phyloP scores from a whole-genome alignment of 2,797 vertebrate genomes.

The Gadopsis marmoratus region DNA sequence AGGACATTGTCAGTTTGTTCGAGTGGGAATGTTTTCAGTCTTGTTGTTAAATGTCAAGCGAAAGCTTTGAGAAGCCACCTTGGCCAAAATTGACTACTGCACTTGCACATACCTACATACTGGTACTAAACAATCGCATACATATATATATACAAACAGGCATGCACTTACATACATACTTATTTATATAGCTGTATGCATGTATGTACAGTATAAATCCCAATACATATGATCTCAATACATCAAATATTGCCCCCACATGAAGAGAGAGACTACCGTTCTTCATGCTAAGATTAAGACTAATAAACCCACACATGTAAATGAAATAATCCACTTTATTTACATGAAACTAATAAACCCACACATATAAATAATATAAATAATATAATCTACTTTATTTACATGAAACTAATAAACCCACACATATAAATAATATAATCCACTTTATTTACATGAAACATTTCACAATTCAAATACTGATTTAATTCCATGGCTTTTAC shows the following conservation, averaged over 20 bases:
- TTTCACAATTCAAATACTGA: not conserved
- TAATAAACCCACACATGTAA: conserved; percentile 1
- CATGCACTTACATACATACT: no score
- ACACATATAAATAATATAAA: conserved; percentile 25
- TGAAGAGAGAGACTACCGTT: not conserved
- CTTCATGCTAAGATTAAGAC: not conserved
- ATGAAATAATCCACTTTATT: not conserved
- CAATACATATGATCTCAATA: not conserved
- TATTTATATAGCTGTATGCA: no score
- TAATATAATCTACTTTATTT: not conserved
- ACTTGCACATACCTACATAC: no score
- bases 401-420: not conserved
- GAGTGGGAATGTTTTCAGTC: conserved; percentile 38
- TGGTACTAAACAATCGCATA: no score
- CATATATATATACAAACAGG: no score
- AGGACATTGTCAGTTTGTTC: conserved; percentile 57
- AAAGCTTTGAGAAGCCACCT: not conserved
- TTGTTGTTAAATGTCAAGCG: conserved; percentile 68
- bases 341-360: not conserved
- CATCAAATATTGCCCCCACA: not conserved
- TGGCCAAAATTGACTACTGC: not conserved
- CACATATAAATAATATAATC: conserved; percentile 16
- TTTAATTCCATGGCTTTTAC: conserved; percentile 7
- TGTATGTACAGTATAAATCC: not conserved
- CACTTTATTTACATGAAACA: not conserved